Evolutionary conservation across 2,797 vertebrate genomes (phyloP).

Genomic region (Gymnothorax javanicus): DNA sequence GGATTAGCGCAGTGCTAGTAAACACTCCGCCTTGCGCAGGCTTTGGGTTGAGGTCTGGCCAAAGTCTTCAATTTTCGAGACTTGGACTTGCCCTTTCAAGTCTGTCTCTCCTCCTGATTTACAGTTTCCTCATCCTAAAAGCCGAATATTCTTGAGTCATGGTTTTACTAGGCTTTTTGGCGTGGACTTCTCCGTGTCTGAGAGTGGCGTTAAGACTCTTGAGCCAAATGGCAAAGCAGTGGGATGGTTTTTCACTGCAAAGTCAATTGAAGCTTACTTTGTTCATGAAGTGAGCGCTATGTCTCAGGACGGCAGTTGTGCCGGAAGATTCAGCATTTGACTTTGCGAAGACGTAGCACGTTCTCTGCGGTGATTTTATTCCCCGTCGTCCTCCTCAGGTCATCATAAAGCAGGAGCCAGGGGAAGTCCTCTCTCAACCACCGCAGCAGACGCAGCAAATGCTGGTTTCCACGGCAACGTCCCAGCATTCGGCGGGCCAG

Average conservation of each 20-base stretch:
- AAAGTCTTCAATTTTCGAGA: not conserved
- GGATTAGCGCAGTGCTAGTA: not conserved
- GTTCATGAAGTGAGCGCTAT: not conserved
- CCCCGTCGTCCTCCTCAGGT: conserved; percentile 72
- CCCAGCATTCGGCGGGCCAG: conserved; percentile 75
- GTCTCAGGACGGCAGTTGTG: not conserved
- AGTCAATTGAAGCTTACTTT: not conserved
- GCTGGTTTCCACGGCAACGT: conserved; percentile 73
- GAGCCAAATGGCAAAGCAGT: not conserved
- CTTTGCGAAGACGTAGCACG: not conserved
- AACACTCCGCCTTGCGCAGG: not conserved
- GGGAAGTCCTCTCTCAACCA: conserved; percentile 83
- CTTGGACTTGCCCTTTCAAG: not conserved
- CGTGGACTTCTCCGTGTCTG: not conserved
- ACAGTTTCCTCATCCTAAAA: not conserved
- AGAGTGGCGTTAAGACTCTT: not conserved
- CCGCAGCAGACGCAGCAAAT: conserved; percentile 66
- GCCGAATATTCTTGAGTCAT: not conserved
- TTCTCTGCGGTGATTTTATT: not conserved
- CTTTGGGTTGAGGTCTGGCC: not conserved
- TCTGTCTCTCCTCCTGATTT: not conserved
- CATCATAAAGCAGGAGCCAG: conserved; percentile 97
- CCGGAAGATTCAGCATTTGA: not conserved
- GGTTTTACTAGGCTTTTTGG: not conserved
- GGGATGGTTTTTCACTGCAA: not conserved